Percentiles rank a stretch among this genome's conserved stretches.
These are phyloP conservation scores for Hirtodrosophila trivittata DNA, from an alignment of 2,888 invertebrate genomes.

Conservation along the genomic window DNA sequence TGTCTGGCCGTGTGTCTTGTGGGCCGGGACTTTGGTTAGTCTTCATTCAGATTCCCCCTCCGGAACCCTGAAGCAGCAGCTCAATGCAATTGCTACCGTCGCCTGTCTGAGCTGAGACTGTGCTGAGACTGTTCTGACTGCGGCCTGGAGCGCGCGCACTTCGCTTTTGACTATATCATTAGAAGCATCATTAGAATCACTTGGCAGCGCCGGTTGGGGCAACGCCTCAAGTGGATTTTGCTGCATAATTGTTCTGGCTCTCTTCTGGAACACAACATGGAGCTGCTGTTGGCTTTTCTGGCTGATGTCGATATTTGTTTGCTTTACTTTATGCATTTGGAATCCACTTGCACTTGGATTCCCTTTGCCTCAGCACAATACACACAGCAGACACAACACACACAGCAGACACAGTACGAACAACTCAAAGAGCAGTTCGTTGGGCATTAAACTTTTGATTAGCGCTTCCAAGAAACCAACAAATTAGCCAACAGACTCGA, in stretches of 20 bases:
- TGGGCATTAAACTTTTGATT: conserved; percentile 70
- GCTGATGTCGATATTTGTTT: conserved; percentile 32
- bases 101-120: conserved; percentile 39
- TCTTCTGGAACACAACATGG: conserved; percentile 26
- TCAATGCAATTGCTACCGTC: conserved; percentile 53
- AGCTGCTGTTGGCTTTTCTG: conserved; percentile 16
- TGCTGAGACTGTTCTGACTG: conserved; percentile 14
- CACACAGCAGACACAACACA: neutral
- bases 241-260: conserved; percentile 67
- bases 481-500: conserved; percentile 62
- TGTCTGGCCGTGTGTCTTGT: conserved; percentile 17
- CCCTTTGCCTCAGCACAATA: neutral
- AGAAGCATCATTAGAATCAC: conserved; percentile 80
- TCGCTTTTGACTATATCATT: conserved; percentile 77
- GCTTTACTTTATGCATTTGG: conserved; percentile 52
- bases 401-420: neutral
- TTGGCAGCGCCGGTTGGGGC: conserved; percentile 75
- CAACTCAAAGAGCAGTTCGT: conserved; percentile 31
- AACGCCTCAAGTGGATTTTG: conserved; percentile 77
- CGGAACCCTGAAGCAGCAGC: neutral
- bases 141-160: conserved; percentile 41
- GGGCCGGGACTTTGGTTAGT: conserved; percentile 4
- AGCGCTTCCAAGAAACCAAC: conserved; percentile 68
- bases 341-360: conserved; percentile 34
- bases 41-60: neutral